These are phyloP conservation scores for Scomber colias DNA, from an alignment of 2,113 vertebrate genomes.

Conservation along the genomic window DNA sequence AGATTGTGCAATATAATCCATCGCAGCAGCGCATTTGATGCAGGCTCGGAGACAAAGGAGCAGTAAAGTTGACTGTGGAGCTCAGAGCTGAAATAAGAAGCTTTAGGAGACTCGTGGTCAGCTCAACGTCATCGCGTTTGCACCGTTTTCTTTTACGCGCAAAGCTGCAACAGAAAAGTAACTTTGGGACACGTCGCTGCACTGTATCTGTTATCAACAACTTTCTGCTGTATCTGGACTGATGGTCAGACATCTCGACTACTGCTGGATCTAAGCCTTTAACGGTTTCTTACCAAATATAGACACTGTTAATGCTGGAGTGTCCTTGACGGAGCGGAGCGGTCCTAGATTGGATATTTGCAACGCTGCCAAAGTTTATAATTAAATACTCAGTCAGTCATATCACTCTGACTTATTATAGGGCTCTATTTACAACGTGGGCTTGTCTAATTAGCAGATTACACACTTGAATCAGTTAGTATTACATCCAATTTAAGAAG, in stretches of 20 bases:
- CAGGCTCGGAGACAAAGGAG: conserved; percentile 43
- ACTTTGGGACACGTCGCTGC: conserved; percentile 1
- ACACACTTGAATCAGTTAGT: neutral
- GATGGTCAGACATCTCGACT: neutral
- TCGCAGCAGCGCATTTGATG: conserved; percentile 1
- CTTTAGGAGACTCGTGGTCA: conserved; percentile 58
- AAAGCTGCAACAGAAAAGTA: conserved; percentile 16
- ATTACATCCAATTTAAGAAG: neutral
- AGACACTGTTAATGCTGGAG: conserved; percentile 58
- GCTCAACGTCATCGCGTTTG: conserved; percentile 43
- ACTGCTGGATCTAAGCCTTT: conserved; percentile 46
- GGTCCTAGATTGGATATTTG: conserved; percentile 37
- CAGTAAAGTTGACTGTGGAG: conserved; percentile 5
- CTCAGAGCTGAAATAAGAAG: conserved; percentile 57
- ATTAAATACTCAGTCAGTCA: conserved; percentile 45
- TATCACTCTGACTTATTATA: neutral
- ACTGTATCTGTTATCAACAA: neutral
- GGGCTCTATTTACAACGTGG: neutral
- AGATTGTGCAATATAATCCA: conserved; percentile 58
- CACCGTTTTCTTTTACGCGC: conserved; percentile 16
- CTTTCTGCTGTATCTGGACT: neutral
- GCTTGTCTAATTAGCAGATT: neutral
- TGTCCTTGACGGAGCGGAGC: conserved; percentile 50
- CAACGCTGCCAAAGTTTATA: conserved; percentile 71
- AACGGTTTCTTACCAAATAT: conserved; percentile 74